Base-by-base conservation (phyloP, 2,797 vertebrate species). In the Paedocypris micromegethes region DNA sequence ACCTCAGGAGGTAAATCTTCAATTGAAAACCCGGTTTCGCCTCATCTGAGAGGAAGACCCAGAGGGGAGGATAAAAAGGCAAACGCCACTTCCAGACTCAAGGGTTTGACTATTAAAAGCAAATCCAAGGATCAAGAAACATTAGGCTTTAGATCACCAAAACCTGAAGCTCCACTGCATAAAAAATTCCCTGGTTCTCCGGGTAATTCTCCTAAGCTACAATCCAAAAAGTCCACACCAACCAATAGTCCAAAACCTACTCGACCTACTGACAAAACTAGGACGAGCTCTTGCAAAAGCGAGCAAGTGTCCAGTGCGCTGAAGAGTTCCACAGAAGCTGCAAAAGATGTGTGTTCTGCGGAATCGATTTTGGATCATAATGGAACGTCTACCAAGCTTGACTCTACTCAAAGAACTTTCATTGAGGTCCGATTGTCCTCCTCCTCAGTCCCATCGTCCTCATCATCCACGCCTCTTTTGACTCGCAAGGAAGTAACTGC, bases 341-440 rank as follows among this genome's bases (percentile, higher is more conserved):
- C 52, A 2, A 75, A 60, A 37, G 65, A 74, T n/a, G 67, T 23
- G 23, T 23, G 23, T 23, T 23, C 23, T 23, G 23, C 67, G 48
- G 45, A 73, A 48, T 54, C 49, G 40, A 42, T 72, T 64, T 65
- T 76, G 56, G 75, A 74, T 54, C 52, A 70, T 45, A 74, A 72
- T 37, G 82, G 83, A 2, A 81, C 77, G 3, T 9, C 45, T 6
- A 58, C 64, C 7, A 72, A 74, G 62, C 83, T 75, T 2, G 83
- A 87, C 65, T 85, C 82, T 41, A 76, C 74, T 51, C 91, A 88
- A 42, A 87, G 88, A 4, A 88, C 89, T 40, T 91, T 91, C 66
- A 91, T 92, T 52, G 81, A 92, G 64, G 90, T 92, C 38, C 90
- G 81, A 23, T 81, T 92, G 65, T 89, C 89, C 0, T 82, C 90